These are phyloP conservation scores for Oryzias dopingdopingensis DNA, from an alignment of 2,797 vertebrate genomes.

Conservation along the genomic window DNA sequence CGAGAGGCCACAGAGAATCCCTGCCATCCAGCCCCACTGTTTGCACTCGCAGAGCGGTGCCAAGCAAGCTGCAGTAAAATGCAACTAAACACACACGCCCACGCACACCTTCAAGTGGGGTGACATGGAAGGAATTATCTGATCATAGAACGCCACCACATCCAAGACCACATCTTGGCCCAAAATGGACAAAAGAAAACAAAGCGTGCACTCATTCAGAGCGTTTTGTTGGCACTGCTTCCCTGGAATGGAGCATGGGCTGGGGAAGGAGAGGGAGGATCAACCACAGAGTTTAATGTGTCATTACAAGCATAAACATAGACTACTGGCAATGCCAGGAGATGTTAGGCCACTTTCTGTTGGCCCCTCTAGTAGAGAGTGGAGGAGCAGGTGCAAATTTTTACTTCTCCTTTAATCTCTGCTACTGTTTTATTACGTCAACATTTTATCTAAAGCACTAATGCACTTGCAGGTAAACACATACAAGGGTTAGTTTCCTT, in stretches of 20 bases:
- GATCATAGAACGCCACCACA: slow-evolving; percentile 72
- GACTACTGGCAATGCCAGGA: slow-evolving; percentile 73
- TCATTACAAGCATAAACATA: slow-evolving; percentile 80
- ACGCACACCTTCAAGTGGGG: slow-evolving; percentile 67
- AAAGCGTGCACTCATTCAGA: slow-evolving; percentile 75
- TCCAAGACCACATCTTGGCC: slow-evolving; percentile 76
- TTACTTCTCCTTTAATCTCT: slow-evolving; percentile 41
- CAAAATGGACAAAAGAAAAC: slow-evolving; percentile 72
- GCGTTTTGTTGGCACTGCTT: slow-evolving; percentile 68
- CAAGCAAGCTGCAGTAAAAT: slow-evolving; percentile 43
- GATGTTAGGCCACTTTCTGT: slow-evolving; percentile 75
- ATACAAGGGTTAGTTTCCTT: no score
- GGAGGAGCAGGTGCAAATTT: slow-evolving; percentile 66
- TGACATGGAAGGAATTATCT: slow-evolving; percentile 70
- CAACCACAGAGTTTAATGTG: slow-evolving; percentile 77
- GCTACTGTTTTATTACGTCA: slow-evolving; percentile 46
- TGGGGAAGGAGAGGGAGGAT: slow-evolving; percentile 41
- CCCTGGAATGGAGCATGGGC: slow-evolving; percentile 64
- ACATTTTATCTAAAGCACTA: slow-evolving; percentile 31
- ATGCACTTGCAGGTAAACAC: no score
- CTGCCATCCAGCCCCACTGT: slow-evolving; percentile 69
- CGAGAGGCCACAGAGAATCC: slow-evolving; percentile 70
- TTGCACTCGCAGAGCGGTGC: slow-evolving; percentile 59
- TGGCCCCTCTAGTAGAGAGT: slow-evolving; percentile 67
- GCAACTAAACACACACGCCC: slow-evolving; percentile 47